phyloP scores from a whole-genome alignment of 2,888 invertebrate species.

The Rapana venosa region DNA sequence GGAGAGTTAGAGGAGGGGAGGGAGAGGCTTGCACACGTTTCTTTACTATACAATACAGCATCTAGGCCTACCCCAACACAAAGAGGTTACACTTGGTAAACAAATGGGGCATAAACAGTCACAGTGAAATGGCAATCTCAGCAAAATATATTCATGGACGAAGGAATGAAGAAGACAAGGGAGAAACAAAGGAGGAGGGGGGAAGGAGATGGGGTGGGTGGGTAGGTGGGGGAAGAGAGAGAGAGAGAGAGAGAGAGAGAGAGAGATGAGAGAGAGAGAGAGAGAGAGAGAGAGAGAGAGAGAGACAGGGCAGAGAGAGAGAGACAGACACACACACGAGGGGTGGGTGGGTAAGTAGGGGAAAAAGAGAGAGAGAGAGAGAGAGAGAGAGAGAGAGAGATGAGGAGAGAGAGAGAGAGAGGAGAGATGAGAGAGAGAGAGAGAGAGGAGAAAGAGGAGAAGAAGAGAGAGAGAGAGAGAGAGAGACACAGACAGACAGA shows the following conservation, averaged over 20 bases:
- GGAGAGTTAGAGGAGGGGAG: too few species aligned
- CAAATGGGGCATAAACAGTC: too few species aligned
- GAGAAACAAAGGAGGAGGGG: background rate
- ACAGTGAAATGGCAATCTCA: too few species aligned
- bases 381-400: too few species aligned
- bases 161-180: too few species aligned
- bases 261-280: background rate
- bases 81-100: too few species aligned
- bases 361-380: background rate
- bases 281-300: constrained; percentile 6
- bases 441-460: background rate
- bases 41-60: too few species aligned
- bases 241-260: background rate
- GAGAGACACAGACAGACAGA: background rate
- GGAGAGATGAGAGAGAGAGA: background rate
- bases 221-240: constrained; percentile 16
- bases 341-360: background rate
- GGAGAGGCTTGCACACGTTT: too few species aligned
- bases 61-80: too few species aligned
- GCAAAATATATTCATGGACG: too few species aligned
- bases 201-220: too few species aligned
- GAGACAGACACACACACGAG: background rate
- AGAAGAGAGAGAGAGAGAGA: background rate
- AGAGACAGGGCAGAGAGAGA: background rate
- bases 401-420: too few species aligned